Evolutionary conservation across 2,888 invertebrate species (phyloP), one percentile per base, ranked within the genome.

Genomic region (Temnothorax rugatulus): DNA sequence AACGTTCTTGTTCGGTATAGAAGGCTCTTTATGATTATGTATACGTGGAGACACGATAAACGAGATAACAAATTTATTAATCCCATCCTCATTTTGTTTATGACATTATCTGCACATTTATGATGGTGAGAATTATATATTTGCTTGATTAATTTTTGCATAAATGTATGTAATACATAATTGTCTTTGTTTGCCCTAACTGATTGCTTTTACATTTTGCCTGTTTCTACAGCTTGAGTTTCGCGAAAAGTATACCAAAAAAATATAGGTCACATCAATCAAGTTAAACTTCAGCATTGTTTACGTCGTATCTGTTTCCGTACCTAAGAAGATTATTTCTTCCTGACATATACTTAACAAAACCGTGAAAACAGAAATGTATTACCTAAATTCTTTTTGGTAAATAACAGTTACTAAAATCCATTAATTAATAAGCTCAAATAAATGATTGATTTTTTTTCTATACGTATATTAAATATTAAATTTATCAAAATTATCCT

Each of bases 41-140:
- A 59, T 61, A 66, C 68, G 68, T 57, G 47, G 4, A 15, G 15
- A 47, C 47, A 34, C 68, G 75, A 89, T 86, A 86, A 86, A 7
- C n/a, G 71, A 68, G 77, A 86, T 89, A 83, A 87, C 76, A 71
- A 88, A 81, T 81, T 86, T 90, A 79, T 83, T 47, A 64, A 76
- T 52, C 25, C 8, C 21, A 63, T 63, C 15, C 47, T 15, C 50
- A 74, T 47, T n/a, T 34, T 44, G 38, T 64, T 76, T 38, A 63
- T 38, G 38, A 50, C 25, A 21, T 52, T 25, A n/a, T 47, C 44
- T 59, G 29, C 8, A 15, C 38, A 52, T 76, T 52, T 64, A 47
- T 18, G 38, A 21, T 38, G 47, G 47, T 29, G 15, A 44, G 44
- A 59, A 25, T 41, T 41, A 50, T 63, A 25, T 63, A 29, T 75